Evolutionary conservation across 1,140 invertebrate species (phyloP).

Genomic region (Bombus superbus): DNA sequence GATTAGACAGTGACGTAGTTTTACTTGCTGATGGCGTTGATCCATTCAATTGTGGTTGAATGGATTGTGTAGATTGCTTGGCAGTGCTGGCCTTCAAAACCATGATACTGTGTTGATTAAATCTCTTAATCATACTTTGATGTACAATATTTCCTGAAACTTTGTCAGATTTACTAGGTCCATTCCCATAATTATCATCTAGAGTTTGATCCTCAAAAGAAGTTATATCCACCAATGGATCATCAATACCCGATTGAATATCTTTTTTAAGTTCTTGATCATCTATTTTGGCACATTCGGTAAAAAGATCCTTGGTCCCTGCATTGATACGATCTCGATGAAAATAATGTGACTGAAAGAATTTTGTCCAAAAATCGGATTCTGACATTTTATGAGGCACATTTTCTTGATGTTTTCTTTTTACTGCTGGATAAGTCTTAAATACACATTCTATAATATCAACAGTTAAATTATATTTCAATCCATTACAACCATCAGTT

Average conservation of each 20-base stretch:
- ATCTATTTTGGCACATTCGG: slow-evolving; percentile 98
- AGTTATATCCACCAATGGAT: slow-evolving; percentile 92
- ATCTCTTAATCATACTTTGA: slow-evolving; percentile 96
- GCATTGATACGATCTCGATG: slow-evolving; percentile 96
- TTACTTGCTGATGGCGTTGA: slow-evolving; percentile 75
- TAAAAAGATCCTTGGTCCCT: slow-evolving; percentile 96
- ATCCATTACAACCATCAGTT: slow-evolving; percentile 97
- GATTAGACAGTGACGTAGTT: slow-evolving; percentile 56
- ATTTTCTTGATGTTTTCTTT: slow-evolving; percentile 97
- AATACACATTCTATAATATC: slow-evolving; percentile 99
- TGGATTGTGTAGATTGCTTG: slow-evolving; percentile 71
- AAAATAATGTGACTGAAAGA: slow-evolving; percentile 99
- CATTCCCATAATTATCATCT: slow-evolving; percentile 87
- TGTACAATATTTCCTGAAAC: slow-evolving; percentile 90
- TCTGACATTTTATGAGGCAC: slow-evolving; percentile 98
- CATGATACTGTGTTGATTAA: slow-evolving; percentile 99
- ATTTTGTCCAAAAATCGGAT: slow-evolving; percentile 99
- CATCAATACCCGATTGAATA: slow-evolving; percentile 89
- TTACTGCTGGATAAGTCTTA: slow-evolving; percentile 99
- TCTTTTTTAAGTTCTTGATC: slow-evolving; percentile 93
- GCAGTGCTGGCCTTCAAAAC: slow-evolving; percentile 91
- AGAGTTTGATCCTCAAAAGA: slow-evolving; percentile 90
- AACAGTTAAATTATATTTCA: slow-evolving; percentile 98
- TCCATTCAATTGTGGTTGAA: slow-evolving; percentile 78
- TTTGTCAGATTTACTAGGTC: slow-evolving; percentile 83